phyloP scores from a whole-genome alignment of 2,113 vertebrate species.

The Falcunculus frontatus region DNA sequence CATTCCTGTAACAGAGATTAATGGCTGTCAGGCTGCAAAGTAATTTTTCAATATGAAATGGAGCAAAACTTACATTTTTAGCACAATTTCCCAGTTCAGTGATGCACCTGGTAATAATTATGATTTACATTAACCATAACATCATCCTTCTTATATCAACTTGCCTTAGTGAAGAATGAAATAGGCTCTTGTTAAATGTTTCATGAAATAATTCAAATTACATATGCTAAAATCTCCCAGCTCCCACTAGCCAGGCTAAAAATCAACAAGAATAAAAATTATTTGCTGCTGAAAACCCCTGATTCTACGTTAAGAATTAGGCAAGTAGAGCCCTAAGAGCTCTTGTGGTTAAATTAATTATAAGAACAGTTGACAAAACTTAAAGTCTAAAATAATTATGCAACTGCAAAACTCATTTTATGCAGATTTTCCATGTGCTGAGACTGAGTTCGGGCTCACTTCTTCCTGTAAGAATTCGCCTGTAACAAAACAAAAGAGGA shows the following conservation, averaged over 20 bases:
- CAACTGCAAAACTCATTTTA: not conserved
- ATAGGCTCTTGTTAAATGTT: constrained; percentile 36
- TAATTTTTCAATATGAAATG: constrained; percentile 56
- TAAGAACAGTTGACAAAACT: not conserved
- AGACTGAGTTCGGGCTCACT: not conserved
- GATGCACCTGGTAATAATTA: constrained; percentile 57
- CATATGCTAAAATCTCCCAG: not conserved
- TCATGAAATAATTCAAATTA: constrained; percentile 52
- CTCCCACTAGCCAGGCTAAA: not conserved
- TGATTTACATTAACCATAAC: constrained; percentile 43
- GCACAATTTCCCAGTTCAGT: constrained; percentile 50
- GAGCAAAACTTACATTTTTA: constrained; percentile 53
- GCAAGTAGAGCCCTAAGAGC: not conserved
- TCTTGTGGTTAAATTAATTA: not conserved
- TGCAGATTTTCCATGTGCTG: not conserved
- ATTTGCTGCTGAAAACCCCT: not conserved
- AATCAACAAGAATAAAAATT: constrained; percentile 9
- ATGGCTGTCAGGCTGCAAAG: not conserved
- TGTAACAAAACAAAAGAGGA: not conserved
- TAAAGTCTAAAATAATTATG: not conserved
- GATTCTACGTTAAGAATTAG: not conserved
- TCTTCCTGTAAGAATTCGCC: not conserved
- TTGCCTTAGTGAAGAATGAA: constrained; percentile 40
- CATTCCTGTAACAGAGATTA: constrained; percentile 18
- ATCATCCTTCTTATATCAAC: constrained; percentile 24